Evolutionary conservation across 2,888 invertebrate genomes (phyloP).

Genomic region (Dexiosoma caninum): DNA sequence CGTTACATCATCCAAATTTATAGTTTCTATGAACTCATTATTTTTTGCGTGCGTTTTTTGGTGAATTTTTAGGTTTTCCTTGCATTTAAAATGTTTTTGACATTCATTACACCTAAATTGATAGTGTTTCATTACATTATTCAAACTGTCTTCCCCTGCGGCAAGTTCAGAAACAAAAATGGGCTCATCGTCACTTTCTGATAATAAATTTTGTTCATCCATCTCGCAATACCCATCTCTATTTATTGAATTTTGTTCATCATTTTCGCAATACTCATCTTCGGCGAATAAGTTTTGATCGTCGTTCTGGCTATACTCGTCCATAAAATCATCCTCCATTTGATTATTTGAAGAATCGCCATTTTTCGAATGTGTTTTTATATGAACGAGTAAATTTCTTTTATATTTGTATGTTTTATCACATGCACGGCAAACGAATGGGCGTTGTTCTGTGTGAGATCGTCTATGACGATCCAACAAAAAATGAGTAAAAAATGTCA

Average conservation of each 20-base stretch:
- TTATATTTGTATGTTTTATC: constrained; percentile 39
- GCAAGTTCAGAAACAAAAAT: background rate
- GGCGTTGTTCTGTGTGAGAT: constrained; percentile 16
- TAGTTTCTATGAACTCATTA: background rate
- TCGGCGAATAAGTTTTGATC: background rate
- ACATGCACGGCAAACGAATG: constrained; percentile 17
- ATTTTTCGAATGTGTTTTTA: constrained; percentile 18
- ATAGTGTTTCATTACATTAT: background rate
- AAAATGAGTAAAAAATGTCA: constrained; percentile 48
- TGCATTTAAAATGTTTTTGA: background rate
- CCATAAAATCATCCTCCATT: background rate
- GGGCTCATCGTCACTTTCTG: background rate
- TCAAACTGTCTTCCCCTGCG: background rate
- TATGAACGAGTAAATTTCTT: constrained; percentile 37
- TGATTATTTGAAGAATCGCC: background rate
- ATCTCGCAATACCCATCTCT: background rate
- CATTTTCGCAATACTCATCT: constrained; percentile 4
- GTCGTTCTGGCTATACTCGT: background rate
- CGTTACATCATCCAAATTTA: background rate
- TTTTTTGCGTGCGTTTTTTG: background rate
- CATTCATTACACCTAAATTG: constrained; percentile 22
- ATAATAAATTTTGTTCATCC: background rate
- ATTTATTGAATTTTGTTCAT: background rate
- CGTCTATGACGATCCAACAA: constrained; percentile 25
- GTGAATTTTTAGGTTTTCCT: background rate